Percentiles rank a stretch among this genome's conserved stretches.
phyloP scores from a whole-genome alignment of 2,113 vertebrate genomes.

The Nothocercus julius region DNA sequence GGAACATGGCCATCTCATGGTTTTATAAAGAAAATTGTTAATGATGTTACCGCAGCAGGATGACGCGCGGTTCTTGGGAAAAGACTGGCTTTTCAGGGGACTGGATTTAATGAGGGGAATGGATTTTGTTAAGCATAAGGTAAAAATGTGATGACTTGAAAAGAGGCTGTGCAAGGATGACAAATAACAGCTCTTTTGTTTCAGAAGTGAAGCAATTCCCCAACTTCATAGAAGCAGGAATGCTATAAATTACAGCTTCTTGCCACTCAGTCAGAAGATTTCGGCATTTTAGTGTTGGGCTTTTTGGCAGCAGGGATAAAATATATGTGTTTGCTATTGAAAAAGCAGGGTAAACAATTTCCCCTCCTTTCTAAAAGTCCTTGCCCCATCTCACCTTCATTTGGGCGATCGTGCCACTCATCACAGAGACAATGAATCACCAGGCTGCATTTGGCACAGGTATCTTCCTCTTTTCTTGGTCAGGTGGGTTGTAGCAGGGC shows the following conservation, averaged over 20 bases:
- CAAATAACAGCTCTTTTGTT: slow-evolving; percentile 38
- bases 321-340: neutral
- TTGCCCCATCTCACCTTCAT: neutral
- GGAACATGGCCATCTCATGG: neutral
- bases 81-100: neutral
- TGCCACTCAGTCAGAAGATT: slow-evolving; percentile 23
- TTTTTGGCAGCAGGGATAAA: slow-evolving; percentile 14
- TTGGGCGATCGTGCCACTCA: neutral
- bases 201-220: slow-evolving; percentile 34
- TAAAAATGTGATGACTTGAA: neutral
- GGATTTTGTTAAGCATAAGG: neutral
- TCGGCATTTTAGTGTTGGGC: neutral
- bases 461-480: neutral
- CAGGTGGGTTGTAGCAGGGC: neutral
- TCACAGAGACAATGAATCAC: neutral
- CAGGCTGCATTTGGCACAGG: neutral
- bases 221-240: slow-evolving; percentile 34
- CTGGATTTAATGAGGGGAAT: neutral
- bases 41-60: neutral
- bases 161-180: neutral
- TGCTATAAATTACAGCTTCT: slow-evolving; percentile 44
- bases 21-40: neutral
- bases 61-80: neutral
- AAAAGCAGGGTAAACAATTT: neutral
- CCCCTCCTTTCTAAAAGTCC: neutral